Conservation (phyloP, 1,140 invertebrate genomes). For the Proctacanthus coquilletti region DNA sequence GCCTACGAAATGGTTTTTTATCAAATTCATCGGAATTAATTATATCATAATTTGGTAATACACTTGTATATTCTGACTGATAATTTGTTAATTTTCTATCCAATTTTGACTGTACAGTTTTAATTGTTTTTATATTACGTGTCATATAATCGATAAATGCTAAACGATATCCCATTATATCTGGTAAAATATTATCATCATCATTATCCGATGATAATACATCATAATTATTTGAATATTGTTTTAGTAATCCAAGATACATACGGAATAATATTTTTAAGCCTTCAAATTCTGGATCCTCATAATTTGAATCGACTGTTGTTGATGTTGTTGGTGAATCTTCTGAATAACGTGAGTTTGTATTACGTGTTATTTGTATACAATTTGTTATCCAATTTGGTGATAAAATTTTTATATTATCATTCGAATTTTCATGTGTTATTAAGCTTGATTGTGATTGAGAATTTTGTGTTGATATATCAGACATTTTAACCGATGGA, state of each 20-base stretch:
- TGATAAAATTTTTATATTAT: too few relatives aligned
- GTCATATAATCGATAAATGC: neutral
- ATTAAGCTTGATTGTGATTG: too few relatives aligned
- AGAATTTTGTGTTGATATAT: too few relatives aligned
- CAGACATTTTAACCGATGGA: too few relatives aligned
- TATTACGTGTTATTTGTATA: too few relatives aligned
- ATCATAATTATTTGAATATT: neutral
- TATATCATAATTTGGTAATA: neutral
- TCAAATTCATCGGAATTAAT: neutral
- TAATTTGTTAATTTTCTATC: neutral
- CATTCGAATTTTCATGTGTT: too few relatives aligned
- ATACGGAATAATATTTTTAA: slow-evolving; percentile 28
- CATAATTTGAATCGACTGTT: neutral
- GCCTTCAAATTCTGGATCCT: slow-evolving; percentile 19
- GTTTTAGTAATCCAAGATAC: slow-evolving; percentile 25
- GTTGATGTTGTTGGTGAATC: neutral
- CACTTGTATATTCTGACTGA: neutral
- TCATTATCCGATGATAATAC: too few relatives aligned
- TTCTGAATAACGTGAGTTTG: too few relatives aligned
- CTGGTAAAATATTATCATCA: neutral
- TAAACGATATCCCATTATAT: neutral
- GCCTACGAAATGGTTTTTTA: neutral
- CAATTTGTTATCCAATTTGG: too few relatives aligned
- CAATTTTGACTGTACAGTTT: neutral
- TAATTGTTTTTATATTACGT: neutral